These are phyloP conservation scores for Formica selysi DNA, from an alignment of 1,140 invertebrate genomes.

Conservation along the genomic window DNA sequence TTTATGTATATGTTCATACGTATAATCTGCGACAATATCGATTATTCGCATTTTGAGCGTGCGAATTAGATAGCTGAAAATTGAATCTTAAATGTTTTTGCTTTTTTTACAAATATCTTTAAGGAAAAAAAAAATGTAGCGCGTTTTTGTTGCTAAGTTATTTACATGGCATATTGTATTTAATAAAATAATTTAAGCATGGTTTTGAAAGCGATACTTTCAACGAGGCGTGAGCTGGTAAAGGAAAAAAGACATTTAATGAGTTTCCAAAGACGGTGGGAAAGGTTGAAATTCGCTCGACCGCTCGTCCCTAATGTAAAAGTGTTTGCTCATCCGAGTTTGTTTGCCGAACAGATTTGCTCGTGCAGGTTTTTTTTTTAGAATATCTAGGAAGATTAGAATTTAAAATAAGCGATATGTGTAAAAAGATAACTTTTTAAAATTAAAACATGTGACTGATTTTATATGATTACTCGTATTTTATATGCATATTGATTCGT, in stretches of 20 bases:
- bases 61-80: too few relatives aligned
- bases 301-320: not conserved
- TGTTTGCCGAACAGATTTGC: conserved; percentile 23
- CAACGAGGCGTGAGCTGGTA: not conserved
- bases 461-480: not conserved
- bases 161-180: not conserved
- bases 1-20: not conserved
- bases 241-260: conserved; percentile 15
- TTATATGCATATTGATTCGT: not conserved
- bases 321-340: conserved; percentile 34
- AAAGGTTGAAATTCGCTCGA: conserved; percentile 43
- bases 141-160: not conserved
- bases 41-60: conserved; percentile 27
- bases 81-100: not conserved
- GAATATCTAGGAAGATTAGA: conserved; percentile 1
- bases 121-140: not conserved
- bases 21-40: conserved; percentile 5
- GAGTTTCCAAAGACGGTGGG: conserved; percentile 12
- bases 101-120: not conserved
- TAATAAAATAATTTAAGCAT: not conserved
- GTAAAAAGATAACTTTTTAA: too few relatives aligned
- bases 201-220: conserved; percentile 25
- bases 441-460: not conserved
- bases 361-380: not conserved
- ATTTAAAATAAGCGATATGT: not conserved